Evolutionary conservation across 2,113 vertebrate species (phyloP).

Genomic region (Corythoichthys intestinalis): DNA sequence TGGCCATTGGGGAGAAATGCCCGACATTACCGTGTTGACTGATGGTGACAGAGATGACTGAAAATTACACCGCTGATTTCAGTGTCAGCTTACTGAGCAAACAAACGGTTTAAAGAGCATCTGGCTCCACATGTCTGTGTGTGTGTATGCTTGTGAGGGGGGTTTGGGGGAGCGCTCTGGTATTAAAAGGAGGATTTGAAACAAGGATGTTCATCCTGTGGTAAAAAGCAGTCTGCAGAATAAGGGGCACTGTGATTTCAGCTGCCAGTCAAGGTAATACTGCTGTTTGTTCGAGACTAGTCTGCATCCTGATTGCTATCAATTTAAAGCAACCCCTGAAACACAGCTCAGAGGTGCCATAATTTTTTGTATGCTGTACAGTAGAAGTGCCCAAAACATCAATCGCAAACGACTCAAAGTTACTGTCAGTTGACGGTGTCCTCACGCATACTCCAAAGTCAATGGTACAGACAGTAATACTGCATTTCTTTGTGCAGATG

Average conservation of each 20-base stretch:
- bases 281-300: neutral
- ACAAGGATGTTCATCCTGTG: neutral
- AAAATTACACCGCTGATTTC: conserved; percentile 13
- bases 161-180: conserved; percentile 31
- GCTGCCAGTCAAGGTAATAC: neutral
- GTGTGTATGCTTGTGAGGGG: too few species aligned
- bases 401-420: too few species aligned
- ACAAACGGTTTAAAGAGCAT: conserved; percentile 36
- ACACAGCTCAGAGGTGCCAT: neutral
- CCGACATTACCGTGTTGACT: conserved; percentile 30
- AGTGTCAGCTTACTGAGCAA: conserved; percentile 56
- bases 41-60: conserved; percentile 45
- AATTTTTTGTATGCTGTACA: neutral
- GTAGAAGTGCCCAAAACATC: too few species aligned
- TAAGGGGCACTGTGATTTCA: neutral
- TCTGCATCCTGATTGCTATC: neutral
- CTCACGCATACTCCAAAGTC: neutral
- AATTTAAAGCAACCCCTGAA: neutral
- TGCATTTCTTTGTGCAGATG: neutral
- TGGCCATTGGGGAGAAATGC: conserved; percentile 10
- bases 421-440: neutral
- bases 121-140: conserved; percentile 16
- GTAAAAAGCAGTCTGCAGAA: neutral
- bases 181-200: conserved; percentile 27
- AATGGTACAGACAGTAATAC: neutral